Percentiles rank a stretch among this genome's conserved stretches.
phyloP scores from a whole-genome alignment of 1,140 invertebrate genomes.

The Platorchestia sp. region DNA sequence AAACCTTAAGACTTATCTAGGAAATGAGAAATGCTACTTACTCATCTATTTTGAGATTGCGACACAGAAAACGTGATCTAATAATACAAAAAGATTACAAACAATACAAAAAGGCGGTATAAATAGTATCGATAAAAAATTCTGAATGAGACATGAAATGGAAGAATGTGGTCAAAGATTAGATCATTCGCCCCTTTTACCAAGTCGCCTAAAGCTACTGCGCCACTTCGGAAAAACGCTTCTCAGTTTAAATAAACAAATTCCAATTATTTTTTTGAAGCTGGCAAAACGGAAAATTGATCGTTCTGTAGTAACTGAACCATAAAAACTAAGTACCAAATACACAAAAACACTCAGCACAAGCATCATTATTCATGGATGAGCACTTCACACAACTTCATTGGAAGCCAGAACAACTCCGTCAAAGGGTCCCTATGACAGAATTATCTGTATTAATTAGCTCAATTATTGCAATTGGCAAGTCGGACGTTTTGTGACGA shows the following conservation, averaged over 20 bases:
- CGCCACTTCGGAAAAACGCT: neutral
- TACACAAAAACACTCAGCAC: neutral
- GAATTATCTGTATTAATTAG: neutral
- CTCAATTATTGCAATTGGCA: neutral
- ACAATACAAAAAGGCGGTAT: slow-evolving; percentile 37
- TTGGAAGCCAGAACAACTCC: neutral
- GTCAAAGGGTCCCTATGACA: too few relatives aligned
- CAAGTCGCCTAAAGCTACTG: neutral
- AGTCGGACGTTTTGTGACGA: neutral
- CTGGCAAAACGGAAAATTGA: too few relatives aligned
- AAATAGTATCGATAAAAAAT: neutral
- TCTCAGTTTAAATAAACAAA: neutral
- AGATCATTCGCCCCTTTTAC: neutral
- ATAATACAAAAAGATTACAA: slow-evolving; percentile 28
- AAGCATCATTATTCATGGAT: neutral
- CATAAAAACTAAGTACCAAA: too few relatives aligned
- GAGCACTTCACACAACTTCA: neutral
- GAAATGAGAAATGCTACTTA: neutral
- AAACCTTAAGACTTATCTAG: neutral
- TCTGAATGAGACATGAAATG: neutral
- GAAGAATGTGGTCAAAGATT: neutral
- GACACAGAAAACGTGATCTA: slow-evolving; percentile 14
- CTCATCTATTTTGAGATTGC: neutral
- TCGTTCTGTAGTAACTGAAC: too few relatives aligned
- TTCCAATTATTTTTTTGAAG: too few relatives aligned